A percentile compares a stretch with the other conserved stretches of the same genome.
These are phyloP conservation scores for Mus caroli DNA, from an alignment of 2,797 vertebrate genomes.

Conservation along the genomic window DNA sequence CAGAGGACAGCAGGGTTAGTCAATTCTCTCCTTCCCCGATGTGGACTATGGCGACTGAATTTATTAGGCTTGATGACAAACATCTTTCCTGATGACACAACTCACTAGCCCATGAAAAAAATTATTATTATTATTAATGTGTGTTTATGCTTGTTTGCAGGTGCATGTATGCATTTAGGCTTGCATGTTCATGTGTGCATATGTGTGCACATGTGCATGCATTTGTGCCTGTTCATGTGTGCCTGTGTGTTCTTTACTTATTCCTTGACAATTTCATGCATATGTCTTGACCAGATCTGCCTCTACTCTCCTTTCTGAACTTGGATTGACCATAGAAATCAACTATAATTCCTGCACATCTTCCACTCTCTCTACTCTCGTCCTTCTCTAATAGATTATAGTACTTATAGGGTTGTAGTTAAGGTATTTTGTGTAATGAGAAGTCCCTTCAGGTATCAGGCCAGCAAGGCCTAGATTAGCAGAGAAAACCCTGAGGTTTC, in stretches of 20 bases:
- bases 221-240: neutral
- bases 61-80: neutral
- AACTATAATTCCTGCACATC: neutral
- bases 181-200: neutral
- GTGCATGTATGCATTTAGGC: neutral
- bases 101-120: neutral
- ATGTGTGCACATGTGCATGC: neutral
- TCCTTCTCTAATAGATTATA: neutral
- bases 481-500: neutral
- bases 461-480: neutral
- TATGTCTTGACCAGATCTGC: neutral
- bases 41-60: no score
- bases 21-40: neutral
- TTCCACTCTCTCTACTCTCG: neutral
- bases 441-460: neutral
- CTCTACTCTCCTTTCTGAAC: neutral
- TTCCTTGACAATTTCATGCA: neutral
- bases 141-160: neutral
- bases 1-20: neutral
- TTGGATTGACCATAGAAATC: neutral
- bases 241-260: neutral
- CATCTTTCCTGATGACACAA: neutral
- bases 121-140: neutral
- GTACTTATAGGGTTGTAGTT: neutral
- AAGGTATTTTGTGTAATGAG: neutral